A percentile compares a stretch with the other conserved stretches of the same genome.
Conservation (phyloP, 2,797 vertebrate genomes). For the Halcyon smyrnensis region DNA sequence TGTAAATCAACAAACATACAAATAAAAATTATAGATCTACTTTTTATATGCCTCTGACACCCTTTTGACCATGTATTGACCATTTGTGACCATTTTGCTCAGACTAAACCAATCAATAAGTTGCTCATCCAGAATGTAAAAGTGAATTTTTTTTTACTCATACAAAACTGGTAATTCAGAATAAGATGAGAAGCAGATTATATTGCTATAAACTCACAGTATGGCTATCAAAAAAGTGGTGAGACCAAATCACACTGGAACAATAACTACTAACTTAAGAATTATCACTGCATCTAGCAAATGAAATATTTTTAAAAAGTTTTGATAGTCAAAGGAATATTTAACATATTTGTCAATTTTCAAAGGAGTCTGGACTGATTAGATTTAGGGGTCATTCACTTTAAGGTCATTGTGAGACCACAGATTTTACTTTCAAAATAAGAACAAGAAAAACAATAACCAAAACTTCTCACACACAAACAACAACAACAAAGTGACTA, state of each 20-base stretch:
- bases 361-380: conserved; percentile 76
- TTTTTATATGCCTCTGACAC: conserved; percentile 62
- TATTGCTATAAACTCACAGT: background rate
- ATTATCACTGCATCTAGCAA: conserved; percentile 57
- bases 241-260: background rate
- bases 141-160: conserved; percentile 56
- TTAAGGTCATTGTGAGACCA: conserved; percentile 79
- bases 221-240: background rate
- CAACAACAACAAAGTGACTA: background rate
- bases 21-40: conserved; percentile 41
- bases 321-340: conserved; percentile 71
- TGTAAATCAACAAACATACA: background rate
- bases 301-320: conserved; percentile 74
- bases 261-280: conserved; percentile 27
- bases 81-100: conserved; percentile 70
- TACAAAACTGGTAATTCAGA: conserved; percentile 52
- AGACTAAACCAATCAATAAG: conserved; percentile 73
- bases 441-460: conserved; percentile 72
- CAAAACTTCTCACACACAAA: conserved; percentile 59
- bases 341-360: conserved; percentile 83
- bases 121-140: conserved; percentile 58
- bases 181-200: background rate
- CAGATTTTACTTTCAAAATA: conserved; percentile 83
- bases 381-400: conserved; percentile 82
- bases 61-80: conserved; percentile 72